phyloP scores from a whole-genome alignment of 2,888 invertebrate genomes.

The Rugalucina vietnamica region DNA sequence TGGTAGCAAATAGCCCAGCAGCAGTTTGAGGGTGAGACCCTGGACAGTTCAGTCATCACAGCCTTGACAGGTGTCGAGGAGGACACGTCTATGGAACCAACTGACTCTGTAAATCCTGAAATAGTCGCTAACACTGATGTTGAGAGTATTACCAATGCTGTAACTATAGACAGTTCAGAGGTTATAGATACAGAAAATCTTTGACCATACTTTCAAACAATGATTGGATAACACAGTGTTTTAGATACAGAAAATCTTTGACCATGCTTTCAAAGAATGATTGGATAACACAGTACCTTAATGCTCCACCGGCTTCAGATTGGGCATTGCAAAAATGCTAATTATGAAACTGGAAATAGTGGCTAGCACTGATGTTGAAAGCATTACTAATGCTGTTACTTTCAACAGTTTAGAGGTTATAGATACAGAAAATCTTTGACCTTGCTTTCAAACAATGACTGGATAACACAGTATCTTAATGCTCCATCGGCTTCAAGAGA shows the following conservation, averaged over 20 bases:
- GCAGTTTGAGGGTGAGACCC: constrained; percentile 62
- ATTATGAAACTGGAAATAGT: background rate
- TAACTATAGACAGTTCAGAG: background rate
- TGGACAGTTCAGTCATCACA: constrained; percentile 48
- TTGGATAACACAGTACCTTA: too few relatives aligned
- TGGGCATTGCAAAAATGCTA: too few relatives aligned
- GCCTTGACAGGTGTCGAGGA: constrained; percentile 12
- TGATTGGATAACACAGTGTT: too few relatives aligned
- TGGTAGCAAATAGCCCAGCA: constrained; percentile 74
- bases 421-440: too few relatives aligned
- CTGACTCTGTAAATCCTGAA: constrained; percentile 2
- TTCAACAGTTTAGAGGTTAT: background rate
- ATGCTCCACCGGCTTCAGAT: too few relatives aligned
- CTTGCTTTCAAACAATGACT: too few relatives aligned
- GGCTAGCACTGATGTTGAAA: background rate
- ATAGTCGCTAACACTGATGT: background rate
- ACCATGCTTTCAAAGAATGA: too few relatives aligned
- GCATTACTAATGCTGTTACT: background rate
- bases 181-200: too few relatives aligned
- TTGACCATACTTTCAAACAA: too few relatives aligned
- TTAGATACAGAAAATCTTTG: too few relatives aligned
- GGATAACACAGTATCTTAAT: too few relatives aligned
- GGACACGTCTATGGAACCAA: background rate
- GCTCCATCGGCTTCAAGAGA: too few relatives aligned
- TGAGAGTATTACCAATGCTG: background rate